These are phyloP conservation scores for Fragum whitleyi DNA, from an alignment of 2,888 invertebrate species.

Conservation along the genomic window DNA sequence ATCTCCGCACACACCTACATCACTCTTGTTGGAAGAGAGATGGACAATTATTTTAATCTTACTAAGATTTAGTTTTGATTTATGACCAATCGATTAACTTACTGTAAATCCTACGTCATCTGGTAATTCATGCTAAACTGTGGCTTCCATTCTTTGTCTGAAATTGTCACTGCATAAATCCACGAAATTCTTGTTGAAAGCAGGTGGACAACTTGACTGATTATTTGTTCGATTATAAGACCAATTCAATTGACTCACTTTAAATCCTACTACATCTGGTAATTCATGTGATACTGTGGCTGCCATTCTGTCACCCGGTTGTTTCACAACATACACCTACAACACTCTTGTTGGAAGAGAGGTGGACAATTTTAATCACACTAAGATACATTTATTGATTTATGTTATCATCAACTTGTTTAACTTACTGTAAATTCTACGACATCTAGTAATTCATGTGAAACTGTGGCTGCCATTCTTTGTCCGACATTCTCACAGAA, in stretches of 20 bases:
- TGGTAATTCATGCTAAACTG: conserved; percentile 76
- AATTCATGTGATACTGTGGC: conserved; percentile 78
- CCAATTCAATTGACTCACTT: background rate
- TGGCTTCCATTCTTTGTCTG: conserved; percentile 80
- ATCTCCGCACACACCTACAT: conserved; percentile 79
- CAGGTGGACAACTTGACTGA: conserved; percentile 70
- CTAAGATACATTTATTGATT: too few species aligned
- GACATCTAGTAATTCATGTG: conserved; percentile 70
- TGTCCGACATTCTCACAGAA: conserved; percentile 79
- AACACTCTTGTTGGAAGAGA: too few species aligned
- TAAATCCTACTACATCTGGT: background rate
- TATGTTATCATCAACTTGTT: too few species aligned
- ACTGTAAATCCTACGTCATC: conserved; percentile 75
- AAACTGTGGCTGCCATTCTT: conserved; percentile 78
- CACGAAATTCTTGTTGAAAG: conserved; percentile 74
- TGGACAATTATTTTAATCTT: too few species aligned
- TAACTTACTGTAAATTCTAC: conserved; percentile 79
- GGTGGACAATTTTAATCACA: too few species aligned
- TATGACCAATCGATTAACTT: too few species aligned
- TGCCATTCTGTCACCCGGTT: conserved; percentile 78
- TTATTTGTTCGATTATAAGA: too few species aligned
- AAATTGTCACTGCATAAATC: conserved; percentile 81
- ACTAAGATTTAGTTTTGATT: too few species aligned
- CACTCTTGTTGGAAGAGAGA: too few species aligned
- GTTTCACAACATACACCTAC: conserved; percentile 80